Conservation (phyloP, 2,888 invertebrate genomes). For the Slavum lentiscoides region DNA sequence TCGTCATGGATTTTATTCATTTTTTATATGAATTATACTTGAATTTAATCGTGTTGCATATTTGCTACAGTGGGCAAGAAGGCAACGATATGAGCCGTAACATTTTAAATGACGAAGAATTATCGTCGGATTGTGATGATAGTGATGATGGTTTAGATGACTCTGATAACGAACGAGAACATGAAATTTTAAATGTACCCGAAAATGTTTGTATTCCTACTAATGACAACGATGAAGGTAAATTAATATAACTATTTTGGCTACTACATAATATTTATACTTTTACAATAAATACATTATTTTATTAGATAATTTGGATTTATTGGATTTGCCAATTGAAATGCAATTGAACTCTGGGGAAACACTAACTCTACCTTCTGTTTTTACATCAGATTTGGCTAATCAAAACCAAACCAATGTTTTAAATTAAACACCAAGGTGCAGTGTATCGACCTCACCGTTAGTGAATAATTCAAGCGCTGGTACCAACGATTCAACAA, state of each 20-base stretch:
- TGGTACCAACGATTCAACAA: no score
- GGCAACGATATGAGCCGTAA: background rate
- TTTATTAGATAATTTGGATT: conserved; percentile 13
- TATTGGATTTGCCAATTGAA: conserved; percentile 18
- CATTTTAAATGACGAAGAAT: background rate
- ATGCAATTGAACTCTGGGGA: conserved; percentile 1
- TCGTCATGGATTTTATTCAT: conserved; percentile 6
- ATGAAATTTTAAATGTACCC: no score
- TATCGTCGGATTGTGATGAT: no score
- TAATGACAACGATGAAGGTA: no score
- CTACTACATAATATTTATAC: no score
- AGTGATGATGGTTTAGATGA: no score
- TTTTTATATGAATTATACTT: conserved; percentile 13
- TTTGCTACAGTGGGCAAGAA: conserved; percentile 24
- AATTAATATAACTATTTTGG: no score
- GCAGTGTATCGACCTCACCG: no score
- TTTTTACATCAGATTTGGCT: conserved; percentile 2
- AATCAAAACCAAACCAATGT: background rate
- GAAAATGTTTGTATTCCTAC: no score
- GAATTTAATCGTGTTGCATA: conserved; percentile 30
- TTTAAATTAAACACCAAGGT: no score
- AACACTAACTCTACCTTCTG: conserved; percentile 10
- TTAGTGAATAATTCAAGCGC: no score
- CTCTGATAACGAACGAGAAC: no score
- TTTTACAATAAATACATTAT: background rate